These are phyloP conservation scores for Ephydatia muelleri DNA, from an alignment of 37 sponge, comb jelly and placozoan genomes.

Conservation along the genomic window DNA sequence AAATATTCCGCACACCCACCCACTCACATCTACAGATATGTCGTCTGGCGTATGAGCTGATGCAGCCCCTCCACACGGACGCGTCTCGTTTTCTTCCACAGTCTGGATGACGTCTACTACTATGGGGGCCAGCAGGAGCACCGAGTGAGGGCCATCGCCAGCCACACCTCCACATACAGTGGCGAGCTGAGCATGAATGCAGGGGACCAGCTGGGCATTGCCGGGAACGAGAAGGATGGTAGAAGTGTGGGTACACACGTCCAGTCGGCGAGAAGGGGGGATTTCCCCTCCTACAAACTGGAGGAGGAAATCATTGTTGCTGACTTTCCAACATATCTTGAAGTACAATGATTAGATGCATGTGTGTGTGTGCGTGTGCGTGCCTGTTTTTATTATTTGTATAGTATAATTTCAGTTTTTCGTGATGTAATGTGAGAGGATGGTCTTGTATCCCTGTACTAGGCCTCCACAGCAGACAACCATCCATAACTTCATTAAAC, in stretches of 20 bases:
- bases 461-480: too few species aligned
- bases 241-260: slow-evolving; percentile 48
- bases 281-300: slow-evolving; percentile 71
- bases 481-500: too few species aligned
- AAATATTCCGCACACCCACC: too few species aligned
- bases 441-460: too few species aligned
- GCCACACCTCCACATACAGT: background rate
- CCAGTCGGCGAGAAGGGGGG: slow-evolving; percentile 22
- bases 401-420: too few species aligned
- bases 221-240: slow-evolving; percentile 78
- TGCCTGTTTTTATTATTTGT: too few species aligned
- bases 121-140: slow-evolving; percentile 82
- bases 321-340: slow-evolving; percentile 65
- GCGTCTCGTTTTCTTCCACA: slow-evolving; percentile 69
- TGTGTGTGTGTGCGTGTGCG: too few species aligned
- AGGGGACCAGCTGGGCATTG: slow-evolving; percentile 75
- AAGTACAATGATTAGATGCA: slow-evolving; percentile 7
- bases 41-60: slow-evolving; percentile 79
- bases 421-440: too few species aligned
- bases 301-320: slow-evolving; percentile 59
- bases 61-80: slow-evolving; percentile 81
- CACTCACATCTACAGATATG: slow-evolving; percentile 60
- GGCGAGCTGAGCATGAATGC: slow-evolving; percentile 37
- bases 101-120: slow-evolving; percentile 89
- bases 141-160: slow-evolving; percentile 37